Percentiles rank a stretch among this genome's conserved stretches.
phyloP scores from a whole-genome alignment of 2,888 invertebrate species.

The Sinohyriopsis cumingii region DNA sequence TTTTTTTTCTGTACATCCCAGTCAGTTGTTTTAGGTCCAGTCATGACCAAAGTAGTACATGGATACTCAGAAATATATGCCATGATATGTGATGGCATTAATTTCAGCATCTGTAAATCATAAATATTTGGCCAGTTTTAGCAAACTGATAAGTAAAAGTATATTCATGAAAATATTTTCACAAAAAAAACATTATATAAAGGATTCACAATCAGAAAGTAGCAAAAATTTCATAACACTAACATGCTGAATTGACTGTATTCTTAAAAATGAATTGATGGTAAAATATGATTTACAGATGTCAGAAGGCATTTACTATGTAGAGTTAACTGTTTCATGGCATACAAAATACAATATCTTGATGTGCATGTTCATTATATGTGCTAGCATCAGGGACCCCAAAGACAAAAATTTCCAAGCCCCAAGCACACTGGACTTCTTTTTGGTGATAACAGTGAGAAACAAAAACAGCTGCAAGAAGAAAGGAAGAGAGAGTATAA shows the following conservation, averaged over 20 bases:
- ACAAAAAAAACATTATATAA: too few species aligned
- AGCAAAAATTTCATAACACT: too few species aligned
- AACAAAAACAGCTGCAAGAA: conserved; percentile 25
- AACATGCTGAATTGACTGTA: too few species aligned
- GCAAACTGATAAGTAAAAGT: too few species aligned
- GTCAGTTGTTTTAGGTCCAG: too few species aligned
- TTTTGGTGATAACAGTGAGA: conserved; percentile 31
- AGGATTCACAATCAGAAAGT: too few species aligned
- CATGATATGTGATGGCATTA: neutral
- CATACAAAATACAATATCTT: neutral
- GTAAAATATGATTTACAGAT: conserved; percentile 1
- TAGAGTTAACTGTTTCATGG: conserved; percentile 2
- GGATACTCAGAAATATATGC: neutral
- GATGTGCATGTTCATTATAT: too few species aligned
- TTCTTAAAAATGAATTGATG: neutral
- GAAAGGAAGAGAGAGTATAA: conserved; percentile 40
- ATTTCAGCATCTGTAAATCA: conserved; percentile 1
- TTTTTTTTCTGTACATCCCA: too few species aligned
- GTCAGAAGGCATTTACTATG: neutral
- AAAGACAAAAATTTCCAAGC: conserved; percentile 11
- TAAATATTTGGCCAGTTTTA: neutral
- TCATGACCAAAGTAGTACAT: too few species aligned
- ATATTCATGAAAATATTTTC: too few species aligned
- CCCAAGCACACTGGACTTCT: conserved; percentile 14
- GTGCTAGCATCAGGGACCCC: conserved; percentile 3